phyloP scores from a whole-genome alignment of 2,888 invertebrate genomes.

The Adela reaumurella region DNA sequence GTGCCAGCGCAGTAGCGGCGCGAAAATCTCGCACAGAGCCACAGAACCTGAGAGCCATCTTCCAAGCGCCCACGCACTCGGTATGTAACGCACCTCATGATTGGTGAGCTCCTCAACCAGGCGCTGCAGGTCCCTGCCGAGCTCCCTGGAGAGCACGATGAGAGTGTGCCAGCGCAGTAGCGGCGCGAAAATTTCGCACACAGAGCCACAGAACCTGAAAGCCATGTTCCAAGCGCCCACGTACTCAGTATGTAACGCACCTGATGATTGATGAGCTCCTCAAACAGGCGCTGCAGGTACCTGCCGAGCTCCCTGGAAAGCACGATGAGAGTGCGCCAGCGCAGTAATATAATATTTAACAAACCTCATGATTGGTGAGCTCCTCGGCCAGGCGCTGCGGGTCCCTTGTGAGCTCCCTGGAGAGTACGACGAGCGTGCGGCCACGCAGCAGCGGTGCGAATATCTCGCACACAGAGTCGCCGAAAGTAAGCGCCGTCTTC shows the following conservation, averaged over 20 bases:
- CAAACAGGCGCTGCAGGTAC: no score
- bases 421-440: constrained; percentile 66
- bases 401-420: constrained; percentile 70
- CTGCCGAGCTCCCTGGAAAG: no score
- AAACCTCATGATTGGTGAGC: constrained; percentile 67
- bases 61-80: no score
- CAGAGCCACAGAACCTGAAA: constrained; percentile 86
- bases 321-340: no score
- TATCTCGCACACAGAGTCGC: constrained; percentile 85
- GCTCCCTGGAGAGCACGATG: constrained; percentile 67
- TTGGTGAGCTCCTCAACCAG: constrained; percentile 66
- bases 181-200: constrained; percentile 85
- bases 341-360: no score
- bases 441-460: constrained; percentile 81
- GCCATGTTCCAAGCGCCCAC: constrained; percentile 87
- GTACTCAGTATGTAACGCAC: no score
- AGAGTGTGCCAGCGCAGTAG: constrained; percentile 68
- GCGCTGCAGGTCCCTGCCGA: constrained; percentile 75
- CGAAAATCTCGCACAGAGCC: constrained; percentile 89
- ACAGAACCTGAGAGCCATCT: constrained; percentile 88
- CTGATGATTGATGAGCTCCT: no score
- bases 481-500: constrained; percentile 89
- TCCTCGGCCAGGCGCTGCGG: constrained; percentile 69
- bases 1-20: constrained; percentile 69
- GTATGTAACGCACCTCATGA: constrained; percentile 53